Percentiles rank a stretch among this genome's conserved stretches.
phyloP scores from a whole-genome alignment of 2,888 invertebrate species.

The Antitype chi region DNA sequence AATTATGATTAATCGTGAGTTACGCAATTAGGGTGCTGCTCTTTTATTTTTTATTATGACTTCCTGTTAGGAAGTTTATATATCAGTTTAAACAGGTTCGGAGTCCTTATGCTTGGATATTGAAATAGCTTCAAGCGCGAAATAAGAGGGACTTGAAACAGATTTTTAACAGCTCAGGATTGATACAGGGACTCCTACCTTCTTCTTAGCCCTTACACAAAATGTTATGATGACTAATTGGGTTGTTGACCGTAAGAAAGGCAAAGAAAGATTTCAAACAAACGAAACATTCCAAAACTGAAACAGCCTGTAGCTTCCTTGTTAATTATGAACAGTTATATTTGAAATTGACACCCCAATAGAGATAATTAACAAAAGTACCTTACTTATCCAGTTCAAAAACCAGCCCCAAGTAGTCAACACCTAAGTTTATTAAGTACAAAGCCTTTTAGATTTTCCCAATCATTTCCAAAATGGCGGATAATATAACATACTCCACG shows the following conservation, averaged over 20 bases:
- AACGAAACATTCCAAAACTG: background rate
- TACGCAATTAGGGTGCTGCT: too few relatives aligned
- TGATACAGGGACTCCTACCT: background rate
- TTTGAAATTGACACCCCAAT: slow-evolving; percentile 47
- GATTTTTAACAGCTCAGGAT: background rate
- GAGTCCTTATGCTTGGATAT: background rate
- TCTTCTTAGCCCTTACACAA: background rate
- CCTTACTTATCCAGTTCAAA: slow-evolving; percentile 18
- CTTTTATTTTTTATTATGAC: too few relatives aligned
- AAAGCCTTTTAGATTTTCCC: background rate
- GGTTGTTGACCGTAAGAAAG: background rate
- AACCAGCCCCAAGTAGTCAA: slow-evolving; percentile 3
- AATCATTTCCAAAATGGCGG: slow-evolving; percentile 49
- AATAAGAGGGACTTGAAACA: background rate
- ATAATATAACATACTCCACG: slow-evolving; percentile 58
- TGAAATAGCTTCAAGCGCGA: background rate
- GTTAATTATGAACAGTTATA: slow-evolving; percentile 39
- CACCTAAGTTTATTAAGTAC: background rate
- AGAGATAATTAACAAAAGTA: slow-evolving; percentile 31
- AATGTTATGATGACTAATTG: background rate
- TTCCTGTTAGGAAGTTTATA: background rate
- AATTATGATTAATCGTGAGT: too few relatives aligned
- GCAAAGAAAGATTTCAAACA: background rate
- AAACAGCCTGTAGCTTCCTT: slow-evolving; percentile 49
- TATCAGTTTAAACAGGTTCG: background rate